Conservation (phyloP, 2,113 vertebrate species). For the Pelusios castaneus region DNA sequence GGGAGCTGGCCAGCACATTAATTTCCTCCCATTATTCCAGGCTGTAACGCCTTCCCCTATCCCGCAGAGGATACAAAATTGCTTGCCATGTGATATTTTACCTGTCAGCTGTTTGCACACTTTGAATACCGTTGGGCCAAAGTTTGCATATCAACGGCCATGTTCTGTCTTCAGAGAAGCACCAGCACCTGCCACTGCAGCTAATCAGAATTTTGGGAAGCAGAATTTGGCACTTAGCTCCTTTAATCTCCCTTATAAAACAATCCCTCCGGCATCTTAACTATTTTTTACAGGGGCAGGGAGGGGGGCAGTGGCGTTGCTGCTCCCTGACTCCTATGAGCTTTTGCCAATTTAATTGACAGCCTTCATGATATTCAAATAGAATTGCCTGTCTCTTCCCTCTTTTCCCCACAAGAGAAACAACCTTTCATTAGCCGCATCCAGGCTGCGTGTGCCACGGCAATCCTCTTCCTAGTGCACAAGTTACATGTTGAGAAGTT, state of each 20-base stretch:
- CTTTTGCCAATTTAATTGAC: slow-evolving; percentile 45
- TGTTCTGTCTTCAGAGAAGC: not conserved
- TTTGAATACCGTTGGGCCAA: not conserved
- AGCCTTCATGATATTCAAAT: slow-evolving; percentile 43
- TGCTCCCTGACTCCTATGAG: slow-evolving; percentile 28
- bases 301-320: not conserved
- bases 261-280: slow-evolving; percentile 43
- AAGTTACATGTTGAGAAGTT: not conserved
- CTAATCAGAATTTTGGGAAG: slow-evolving; percentile 7
- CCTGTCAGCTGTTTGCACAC: not conserved
- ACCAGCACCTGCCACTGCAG: not conserved
- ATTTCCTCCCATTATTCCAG: fast-evolving
- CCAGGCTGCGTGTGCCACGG: fast-evolving
- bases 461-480: not conserved
- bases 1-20: fast-evolving
- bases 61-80: too few species aligned
- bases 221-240: slow-evolving; percentile 29
- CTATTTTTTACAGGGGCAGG: slow-evolving; percentile 10
- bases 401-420: slow-evolving; percentile 5
- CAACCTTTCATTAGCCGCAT: not conserved
- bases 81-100: not conserved
- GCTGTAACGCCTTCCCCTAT: not conserved
- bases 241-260: slow-evolving; percentile 21
- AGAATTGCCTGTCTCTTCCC: slow-evolving; percentile 9
- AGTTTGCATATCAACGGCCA: not conserved